These are phyloP conservation scores for Lota lota DNA, from an alignment of 2,113 vertebrate genomes.

Conservation along the genomic window DNA sequence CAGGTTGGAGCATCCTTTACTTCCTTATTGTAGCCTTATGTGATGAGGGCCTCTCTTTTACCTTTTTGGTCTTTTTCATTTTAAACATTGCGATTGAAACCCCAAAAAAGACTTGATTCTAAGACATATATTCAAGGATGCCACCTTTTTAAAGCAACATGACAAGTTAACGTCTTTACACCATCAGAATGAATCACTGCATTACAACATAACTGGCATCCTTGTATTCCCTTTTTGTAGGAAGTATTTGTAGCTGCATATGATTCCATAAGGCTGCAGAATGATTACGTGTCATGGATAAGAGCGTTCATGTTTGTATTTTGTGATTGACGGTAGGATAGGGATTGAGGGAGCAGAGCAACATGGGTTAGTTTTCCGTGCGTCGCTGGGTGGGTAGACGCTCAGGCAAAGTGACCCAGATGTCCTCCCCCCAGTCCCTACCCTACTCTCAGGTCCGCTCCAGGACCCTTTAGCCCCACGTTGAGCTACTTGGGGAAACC, in stretches of 20 bases:
- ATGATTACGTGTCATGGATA: constrained; percentile 78
- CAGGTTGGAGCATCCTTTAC: constrained; percentile 99
- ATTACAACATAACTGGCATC: constrained; percentile 63
- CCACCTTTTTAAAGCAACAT: constrained; percentile 58
- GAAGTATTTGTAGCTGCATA: constrained; percentile 44
- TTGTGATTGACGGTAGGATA: constrained; percentile 74
- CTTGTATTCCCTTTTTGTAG: constrained; percentile 63
- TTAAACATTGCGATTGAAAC: too few species aligned
- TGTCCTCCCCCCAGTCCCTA: constrained; percentile 92
- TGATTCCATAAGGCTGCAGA: constrained; percentile 99
- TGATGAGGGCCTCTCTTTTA: constrained; percentile 71
- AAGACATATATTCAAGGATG: constrained; percentile 81
- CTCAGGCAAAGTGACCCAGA: constrained; percentile 86
- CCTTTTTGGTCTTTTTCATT: constrained; percentile 46
- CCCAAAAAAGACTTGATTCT: too few species aligned
- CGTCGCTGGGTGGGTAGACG: constrained; percentile 79
- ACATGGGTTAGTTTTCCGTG: constrained; percentile 89
- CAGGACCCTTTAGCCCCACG: constrained; percentile 75
- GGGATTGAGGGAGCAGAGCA: constrained; percentile 89
- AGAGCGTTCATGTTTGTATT: constrained; percentile 90
- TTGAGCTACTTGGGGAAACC: constrained; percentile 54
- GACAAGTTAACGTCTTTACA: too few species aligned
- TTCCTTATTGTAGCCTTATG: constrained; percentile 99
- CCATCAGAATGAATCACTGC: constrained; percentile 6
- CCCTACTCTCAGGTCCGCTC: constrained; percentile 68